Conservation (phyloP, 2,113 vertebrate genomes). For the Neolamprologus hecqui region DNA sequence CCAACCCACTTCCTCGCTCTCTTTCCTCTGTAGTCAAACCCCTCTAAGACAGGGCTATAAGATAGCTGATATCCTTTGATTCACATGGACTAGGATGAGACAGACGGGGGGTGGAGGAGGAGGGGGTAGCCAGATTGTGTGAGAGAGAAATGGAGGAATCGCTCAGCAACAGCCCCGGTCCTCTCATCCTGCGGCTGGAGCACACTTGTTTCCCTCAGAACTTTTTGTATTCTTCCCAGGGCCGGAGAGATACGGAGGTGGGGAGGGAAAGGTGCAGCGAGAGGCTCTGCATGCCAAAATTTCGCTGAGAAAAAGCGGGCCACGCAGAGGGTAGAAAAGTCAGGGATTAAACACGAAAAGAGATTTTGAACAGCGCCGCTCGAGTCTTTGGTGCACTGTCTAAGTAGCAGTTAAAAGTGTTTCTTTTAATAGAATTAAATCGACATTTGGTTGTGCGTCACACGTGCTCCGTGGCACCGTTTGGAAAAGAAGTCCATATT, state of each 20-base stretch:
- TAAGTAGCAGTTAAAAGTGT: neutral
- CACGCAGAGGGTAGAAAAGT: neutral
- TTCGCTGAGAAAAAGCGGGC: neutral
- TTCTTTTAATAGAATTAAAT: slow-evolving; percentile 31
- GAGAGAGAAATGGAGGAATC: slow-evolving; percentile 8
- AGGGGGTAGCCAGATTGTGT: neutral
- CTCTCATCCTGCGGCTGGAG: slow-evolving; percentile 27
- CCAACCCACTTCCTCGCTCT: neutral
- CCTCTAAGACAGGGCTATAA: slow-evolving; percentile 44
- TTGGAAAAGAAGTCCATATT: neutral
- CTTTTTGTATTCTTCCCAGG: slow-evolving; percentile 49
- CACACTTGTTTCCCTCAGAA: slow-evolving; percentile 39
- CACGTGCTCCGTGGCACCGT: neutral
- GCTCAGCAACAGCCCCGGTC: neutral
- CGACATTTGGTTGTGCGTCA: neutral
- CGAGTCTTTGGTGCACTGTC: neutral
- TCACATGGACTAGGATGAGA: slow-evolving; percentile 42
- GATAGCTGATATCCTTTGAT: slow-evolving; percentile 55
- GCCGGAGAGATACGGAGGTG: neutral
- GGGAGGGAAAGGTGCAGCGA: slow-evolving; percentile 3
- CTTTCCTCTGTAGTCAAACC: slow-evolving; percentile 47
- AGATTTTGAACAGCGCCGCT: neutral
- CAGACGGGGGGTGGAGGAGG: neutral
- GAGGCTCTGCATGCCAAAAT: slow-evolving; percentile 27
- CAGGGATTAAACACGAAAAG: slow-evolving; percentile 8